phyloP scores from a whole-genome alignment of 2,797 vertebrate genomes.

The Onychomys leucogaster region DNA sequence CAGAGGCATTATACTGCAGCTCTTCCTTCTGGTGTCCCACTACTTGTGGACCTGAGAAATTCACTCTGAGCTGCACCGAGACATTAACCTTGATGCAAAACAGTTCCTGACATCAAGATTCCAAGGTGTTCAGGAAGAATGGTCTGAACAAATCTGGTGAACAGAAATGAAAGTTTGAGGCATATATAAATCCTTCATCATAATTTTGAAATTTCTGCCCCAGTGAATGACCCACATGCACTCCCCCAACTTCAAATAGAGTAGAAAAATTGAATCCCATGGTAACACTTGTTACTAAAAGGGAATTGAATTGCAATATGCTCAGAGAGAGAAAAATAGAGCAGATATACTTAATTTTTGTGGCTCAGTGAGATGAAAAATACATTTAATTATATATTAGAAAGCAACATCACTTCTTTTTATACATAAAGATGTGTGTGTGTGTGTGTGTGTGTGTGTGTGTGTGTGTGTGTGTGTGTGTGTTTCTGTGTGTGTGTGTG shows the following conservation, averaged over 20 bases:
- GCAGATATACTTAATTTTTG: conserved; percentile 4
- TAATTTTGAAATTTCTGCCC: conserved; percentile 48
- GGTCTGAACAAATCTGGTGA: conserved; percentile 53
- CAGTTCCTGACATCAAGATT: conserved; percentile 7
- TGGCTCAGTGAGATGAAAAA: conserved; percentile 31
- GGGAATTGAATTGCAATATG: background rate
- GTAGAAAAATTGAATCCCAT: conserved; percentile 42
- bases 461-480: background rate
- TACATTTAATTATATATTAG: conserved; percentile 28
- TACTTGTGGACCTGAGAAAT: conserved; percentile 11
- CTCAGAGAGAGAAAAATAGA: conserved; percentile 26
- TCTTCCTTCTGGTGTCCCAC: background rate
- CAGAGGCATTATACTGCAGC: conserved; percentile 22
- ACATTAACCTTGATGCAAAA: conserved; percentile 57
- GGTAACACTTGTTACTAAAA: conserved; percentile 21
- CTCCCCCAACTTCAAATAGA: conserved; percentile 51
- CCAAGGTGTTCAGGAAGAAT: conserved; percentile 1
- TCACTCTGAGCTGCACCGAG: background rate
- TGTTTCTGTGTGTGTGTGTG: too few species aligned
- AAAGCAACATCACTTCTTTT: conserved; percentile 33
- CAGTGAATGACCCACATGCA: background rate
- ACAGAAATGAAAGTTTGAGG: conserved; percentile 26
- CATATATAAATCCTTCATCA: background rate
- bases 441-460: background rate
- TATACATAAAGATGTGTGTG: background rate